Evolutionary conservation across 2,797 vertebrate species (phyloP).

Genomic region (Muraenolepis orangiensis): DNA sequence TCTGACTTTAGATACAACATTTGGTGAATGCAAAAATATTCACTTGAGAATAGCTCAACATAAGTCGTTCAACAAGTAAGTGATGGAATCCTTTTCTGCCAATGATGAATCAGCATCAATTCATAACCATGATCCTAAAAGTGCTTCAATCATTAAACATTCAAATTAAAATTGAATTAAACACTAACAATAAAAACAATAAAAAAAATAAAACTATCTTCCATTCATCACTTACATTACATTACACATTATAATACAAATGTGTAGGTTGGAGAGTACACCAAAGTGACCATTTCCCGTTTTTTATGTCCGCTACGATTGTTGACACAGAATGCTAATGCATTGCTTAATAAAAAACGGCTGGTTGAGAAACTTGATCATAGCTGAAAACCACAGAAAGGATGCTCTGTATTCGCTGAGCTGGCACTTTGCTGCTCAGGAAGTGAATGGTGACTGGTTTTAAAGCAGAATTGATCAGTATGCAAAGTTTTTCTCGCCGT

Average conservation of each 20-base stretch:
- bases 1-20: background rate
- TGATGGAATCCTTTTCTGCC: background rate
- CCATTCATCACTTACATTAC: background rate
- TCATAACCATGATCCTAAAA: background rate
- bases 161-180: no score
- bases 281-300: conserved; percentile 56
- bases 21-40: background rate
- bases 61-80: background rate
- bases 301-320: conserved; percentile 62
- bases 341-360: conserved; percentile 58
- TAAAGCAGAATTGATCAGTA: conserved; percentile 9
- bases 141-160: no score
- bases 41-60: background rate
- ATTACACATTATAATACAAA: background rate
- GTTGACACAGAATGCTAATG: conserved; percentile 49
- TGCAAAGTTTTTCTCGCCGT: background rate
- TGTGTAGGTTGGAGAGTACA: conserved; percentile 28
- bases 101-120: background rate
- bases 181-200: no score
- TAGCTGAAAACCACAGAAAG: conserved; percentile 26
- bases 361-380: conserved; percentile 35
- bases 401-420: conserved; percentile 39
- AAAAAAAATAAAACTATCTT: background rate
- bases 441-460: conserved; percentile 18
- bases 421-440: conserved; percentile 37